Base-by-base conservation (phyloP, 92 coral and sea anemone genomes). In the Zoanthus sociatus region DNA sequence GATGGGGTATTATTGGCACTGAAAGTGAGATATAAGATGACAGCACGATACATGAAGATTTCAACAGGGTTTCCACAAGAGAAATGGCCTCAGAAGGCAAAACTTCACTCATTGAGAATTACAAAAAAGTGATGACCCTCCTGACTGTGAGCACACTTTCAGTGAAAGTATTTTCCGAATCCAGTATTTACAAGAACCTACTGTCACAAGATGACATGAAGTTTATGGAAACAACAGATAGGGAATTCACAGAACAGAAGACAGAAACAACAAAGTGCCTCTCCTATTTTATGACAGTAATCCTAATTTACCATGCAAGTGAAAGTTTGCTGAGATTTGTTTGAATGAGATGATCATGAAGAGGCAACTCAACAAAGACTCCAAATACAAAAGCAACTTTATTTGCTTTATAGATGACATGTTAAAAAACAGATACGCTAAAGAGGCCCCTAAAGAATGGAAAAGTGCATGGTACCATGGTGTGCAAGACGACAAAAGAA, bases 231-330 rank as follows among this genome's bases (percentile, higher is more conserved):
- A 90, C 66, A 7, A 78, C 45, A 13, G 64, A n/a, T n/a, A 73
- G 14, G 85, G 82, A 5, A 82, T 92, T 17, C 86, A 82, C 56
- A 73, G 71, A 15, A 54, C 88, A 16, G 82, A 87, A 7, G 87
- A 92, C 67, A 83, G 81, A 42, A 89, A 91, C 54, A 88, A 88
- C 47, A 87, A 91, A 37, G 84, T 91, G 84, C 92, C 91, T 5
- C 85, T 92, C 10, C 90, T 90, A 20, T 72, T 92, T 10, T 88
- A 89, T 5, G 84, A 92, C 16, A 75, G 79, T 14, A 55, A 46
- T 30, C 17, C 77, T 17, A 3, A 71, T 31, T 76, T 86, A 2
- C 94, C 94, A 45, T 47, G 7, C 63, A 92, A 92, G 88, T 55
- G 90, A 14, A 78, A 32, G 37, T 88, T 84, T 3, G 89, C 92